These are phyloP conservation scores for Tetrax tetrax DNA, from an alignment of 2,113 vertebrate species.

Conservation along the genomic window DNA sequence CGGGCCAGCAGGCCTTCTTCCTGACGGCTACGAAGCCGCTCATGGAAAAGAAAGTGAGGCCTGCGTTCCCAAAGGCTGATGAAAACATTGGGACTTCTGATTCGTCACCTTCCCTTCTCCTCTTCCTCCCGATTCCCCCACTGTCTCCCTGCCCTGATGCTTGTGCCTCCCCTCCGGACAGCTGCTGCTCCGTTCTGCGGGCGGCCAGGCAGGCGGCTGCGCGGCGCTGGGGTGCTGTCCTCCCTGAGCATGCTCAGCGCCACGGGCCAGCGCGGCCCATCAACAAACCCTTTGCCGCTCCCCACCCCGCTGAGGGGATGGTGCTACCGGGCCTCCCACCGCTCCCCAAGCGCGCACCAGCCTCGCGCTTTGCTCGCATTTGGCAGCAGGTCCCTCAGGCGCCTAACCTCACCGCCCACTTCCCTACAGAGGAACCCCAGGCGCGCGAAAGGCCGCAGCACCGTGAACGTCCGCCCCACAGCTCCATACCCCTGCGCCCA, in stretches of 20 bases:
- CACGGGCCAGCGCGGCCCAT: neutral
- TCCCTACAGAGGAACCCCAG: neutral
- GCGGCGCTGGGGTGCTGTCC: neutral
- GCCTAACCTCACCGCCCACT: fast-evolving
- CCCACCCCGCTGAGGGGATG: fast-evolving
- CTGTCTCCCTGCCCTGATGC: neutral
- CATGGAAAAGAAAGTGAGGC: neutral
- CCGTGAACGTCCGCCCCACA: neutral
- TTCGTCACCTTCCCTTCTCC: neutral
- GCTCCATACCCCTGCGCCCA: constrained; percentile 31
- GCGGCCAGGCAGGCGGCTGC: neutral
- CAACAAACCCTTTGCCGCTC: fast-evolving
- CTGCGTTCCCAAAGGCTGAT: neutral
- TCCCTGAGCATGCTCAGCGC: constrained; percentile 53
- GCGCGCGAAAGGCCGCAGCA: fast-evolving
- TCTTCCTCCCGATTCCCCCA: neutral
- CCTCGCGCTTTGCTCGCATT: neutral
- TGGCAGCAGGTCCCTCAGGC: neutral
- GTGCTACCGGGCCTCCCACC: neutral
- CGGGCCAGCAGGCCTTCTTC: neutral
- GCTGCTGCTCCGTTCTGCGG: neutral
- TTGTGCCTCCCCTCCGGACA: neutral
- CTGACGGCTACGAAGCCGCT: neutral
- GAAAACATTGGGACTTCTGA: neutral
- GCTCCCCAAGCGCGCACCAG: neutral